Conservation (phyloP, 2,113 vertebrate species). For the Abramis brama region DNA sequence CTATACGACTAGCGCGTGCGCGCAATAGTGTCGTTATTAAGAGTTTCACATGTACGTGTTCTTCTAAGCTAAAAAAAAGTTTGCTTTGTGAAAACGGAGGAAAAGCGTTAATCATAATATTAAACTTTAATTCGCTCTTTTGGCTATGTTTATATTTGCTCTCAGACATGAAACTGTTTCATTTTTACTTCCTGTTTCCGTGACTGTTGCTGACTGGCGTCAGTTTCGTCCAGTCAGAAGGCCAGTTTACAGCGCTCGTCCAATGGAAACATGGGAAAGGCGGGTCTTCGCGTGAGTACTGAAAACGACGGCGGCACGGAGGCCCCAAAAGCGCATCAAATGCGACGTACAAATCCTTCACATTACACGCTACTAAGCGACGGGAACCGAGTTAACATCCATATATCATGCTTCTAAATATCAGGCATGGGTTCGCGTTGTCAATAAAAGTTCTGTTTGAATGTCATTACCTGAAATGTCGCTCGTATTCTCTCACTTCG, state of each 20-base stretch:
- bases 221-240: not conserved
- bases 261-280: slow-evolving; percentile 51
- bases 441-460: not conserved
- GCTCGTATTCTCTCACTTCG: slow-evolving; percentile 72
- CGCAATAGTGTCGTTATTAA: too few relatives aligned
- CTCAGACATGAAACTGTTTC: not conserved
- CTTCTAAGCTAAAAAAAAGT: not conserved
- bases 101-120: not conserved
- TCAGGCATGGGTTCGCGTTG: not conserved
- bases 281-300: slow-evolving; percentile 51
- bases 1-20: too few relatives aligned
- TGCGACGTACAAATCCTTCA: slow-evolving; percentile 57
- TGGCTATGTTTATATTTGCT: not conserved
- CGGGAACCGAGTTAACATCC: slow-evolving; percentile 23
- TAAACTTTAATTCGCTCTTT: not conserved
- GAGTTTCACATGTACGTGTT: not conserved
- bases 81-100: not conserved
- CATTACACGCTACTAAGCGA: not conserved
- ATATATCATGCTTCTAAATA: not conserved
- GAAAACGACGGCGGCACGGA: slow-evolving; percentile 88
- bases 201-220: not conserved
- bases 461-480: slow-evolving; percentile 69
- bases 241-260: not conserved
- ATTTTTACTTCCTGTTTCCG: slow-evolving; percentile 22
- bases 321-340: slow-evolving; percentile 88